Evolutionary conservation across 2,797 vertebrate genomes (phyloP).

Genomic region (Salarias fasciatus): DNA sequence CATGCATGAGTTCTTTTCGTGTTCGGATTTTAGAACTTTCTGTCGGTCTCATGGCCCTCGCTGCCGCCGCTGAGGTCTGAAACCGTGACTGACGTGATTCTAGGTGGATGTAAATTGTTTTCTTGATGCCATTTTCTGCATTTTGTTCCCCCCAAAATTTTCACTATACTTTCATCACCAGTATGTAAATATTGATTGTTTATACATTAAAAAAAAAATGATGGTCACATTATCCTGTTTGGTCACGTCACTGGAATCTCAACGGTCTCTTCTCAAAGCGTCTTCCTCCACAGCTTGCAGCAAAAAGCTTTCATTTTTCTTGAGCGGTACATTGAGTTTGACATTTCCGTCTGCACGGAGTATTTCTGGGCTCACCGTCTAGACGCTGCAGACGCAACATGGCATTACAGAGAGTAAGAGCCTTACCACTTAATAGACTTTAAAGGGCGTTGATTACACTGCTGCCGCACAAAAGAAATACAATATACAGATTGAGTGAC

Average conservation of each 20-base stretch:
- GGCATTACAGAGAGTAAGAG: slow-evolving; percentile 77
- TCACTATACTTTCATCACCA: slow-evolving; percentile 53
- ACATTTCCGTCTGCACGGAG: slow-evolving; percentile 37
- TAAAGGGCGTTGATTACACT: slow-evolving; percentile 44
- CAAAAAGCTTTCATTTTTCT: slow-evolving; percentile 8
- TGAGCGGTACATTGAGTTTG: slow-evolving; percentile 27
- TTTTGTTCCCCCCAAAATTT: slow-evolving; percentile 50
- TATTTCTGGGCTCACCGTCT: slow-evolving; percentile 69
- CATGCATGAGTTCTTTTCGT: slow-evolving; percentile 59
- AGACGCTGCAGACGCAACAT: slow-evolving; percentile 46
- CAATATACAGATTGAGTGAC: background rate
- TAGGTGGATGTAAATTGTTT: slow-evolving; percentile 57
- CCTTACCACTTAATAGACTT: slow-evolving; percentile 76
- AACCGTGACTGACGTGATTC: slow-evolving; percentile 60
- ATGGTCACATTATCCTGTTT: slow-evolving; percentile 64
- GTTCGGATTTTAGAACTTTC: slow-evolving; percentile 54
- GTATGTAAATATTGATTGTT: slow-evolving; percentile 79
- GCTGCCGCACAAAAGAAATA: background rate
- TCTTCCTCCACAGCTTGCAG: background rate
- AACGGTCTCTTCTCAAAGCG: background rate
- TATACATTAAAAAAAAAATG: slow-evolving; percentile 66
- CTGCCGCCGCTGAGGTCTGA: slow-evolving; percentile 36
- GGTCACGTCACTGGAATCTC: slow-evolving; percentile 5
- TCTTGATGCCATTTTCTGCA: slow-evolving; percentile 51
- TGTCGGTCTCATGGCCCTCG: slow-evolving; percentile 8